Evolutionary conservation across 2,797 vertebrate genomes (phyloP).

Genomic region (Erethizon dorsatum): DNA sequence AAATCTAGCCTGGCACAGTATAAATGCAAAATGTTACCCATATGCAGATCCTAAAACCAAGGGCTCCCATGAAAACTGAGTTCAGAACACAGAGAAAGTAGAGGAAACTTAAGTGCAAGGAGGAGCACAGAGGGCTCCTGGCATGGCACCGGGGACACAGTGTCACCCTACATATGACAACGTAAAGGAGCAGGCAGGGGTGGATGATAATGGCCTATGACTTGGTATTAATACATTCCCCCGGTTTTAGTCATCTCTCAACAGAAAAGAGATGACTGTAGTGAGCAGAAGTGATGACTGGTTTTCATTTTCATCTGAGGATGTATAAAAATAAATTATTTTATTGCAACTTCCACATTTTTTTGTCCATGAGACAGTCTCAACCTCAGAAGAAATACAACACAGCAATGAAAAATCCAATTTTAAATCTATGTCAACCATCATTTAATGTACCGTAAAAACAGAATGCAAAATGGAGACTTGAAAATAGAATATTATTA

Average conservation of each 20-base stretch:
- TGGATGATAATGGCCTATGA: accelerated
- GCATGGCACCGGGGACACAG: neutral
- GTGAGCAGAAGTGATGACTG: neutral
- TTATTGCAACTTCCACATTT: neutral
- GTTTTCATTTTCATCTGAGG: neutral
- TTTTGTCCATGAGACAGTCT: neutral
- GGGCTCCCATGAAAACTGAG: neutral
- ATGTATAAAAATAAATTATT: constrained; percentile 27
- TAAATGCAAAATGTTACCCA: neutral
- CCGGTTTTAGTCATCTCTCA: neutral
- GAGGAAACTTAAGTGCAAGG: neutral
- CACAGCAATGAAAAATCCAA: neutral
- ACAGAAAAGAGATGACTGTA: neutral
- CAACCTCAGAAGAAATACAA: neutral
- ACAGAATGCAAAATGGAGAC: neutral
- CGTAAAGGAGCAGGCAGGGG: too few relatives aligned
- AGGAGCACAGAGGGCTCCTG: neutral
- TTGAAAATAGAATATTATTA: constrained; percentile 76
- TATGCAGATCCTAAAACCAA: neutral
- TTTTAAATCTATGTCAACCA: neutral
- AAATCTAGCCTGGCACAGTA: neutral
- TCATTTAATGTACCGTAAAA: constrained; percentile 34
- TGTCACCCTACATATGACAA: too few relatives aligned
- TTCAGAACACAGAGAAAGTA: neutral
- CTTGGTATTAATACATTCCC: neutral